Evolutionary conservation across 2,797 vertebrate genomes (phyloP).

Genomic region (Prionace glauca): DNA sequence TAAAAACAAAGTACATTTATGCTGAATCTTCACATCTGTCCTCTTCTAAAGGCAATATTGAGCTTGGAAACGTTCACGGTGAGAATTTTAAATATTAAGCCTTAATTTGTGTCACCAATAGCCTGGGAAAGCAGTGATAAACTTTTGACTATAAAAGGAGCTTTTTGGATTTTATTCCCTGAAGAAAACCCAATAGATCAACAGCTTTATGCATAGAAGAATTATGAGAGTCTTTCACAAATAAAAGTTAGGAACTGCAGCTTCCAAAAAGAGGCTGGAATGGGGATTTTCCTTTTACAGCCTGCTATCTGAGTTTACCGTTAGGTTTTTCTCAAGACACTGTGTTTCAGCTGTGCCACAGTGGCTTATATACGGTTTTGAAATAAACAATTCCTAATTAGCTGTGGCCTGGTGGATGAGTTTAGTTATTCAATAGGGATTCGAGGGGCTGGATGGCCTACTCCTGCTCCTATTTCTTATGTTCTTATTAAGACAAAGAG

Average conservation of each 20-base stretch:
- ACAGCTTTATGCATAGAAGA: not conserved
- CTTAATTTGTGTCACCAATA: not conserved
- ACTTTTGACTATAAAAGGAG: not conserved
- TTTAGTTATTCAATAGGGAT: not conserved
- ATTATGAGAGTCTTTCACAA: not conserved
- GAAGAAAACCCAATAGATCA: not conserved
- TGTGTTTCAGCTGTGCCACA: not conserved
- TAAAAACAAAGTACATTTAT: constrained; percentile 83
- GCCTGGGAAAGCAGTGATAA: too few species aligned
- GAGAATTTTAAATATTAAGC: constrained; percentile 49
- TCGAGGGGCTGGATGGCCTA: too few species aligned
- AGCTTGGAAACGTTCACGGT: constrained; percentile 83
- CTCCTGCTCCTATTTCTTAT: too few species aligned
- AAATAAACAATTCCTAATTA: not conserved
- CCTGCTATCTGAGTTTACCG: not conserved
- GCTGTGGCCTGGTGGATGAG: not conserved
- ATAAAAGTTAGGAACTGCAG: not conserved
- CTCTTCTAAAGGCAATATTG: constrained; percentile 72
- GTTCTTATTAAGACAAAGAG: too few species aligned
- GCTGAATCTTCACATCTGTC: constrained; percentile 73
- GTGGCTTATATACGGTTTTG: not conserved
- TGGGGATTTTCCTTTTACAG: not conserved
- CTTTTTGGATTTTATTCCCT: not conserved
- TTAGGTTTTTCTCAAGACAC: too few species aligned
- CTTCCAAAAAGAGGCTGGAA: not conserved